A percentile compares a stretch with the other conserved stretches of the same genome.
These are phyloP conservation scores for Onthophagus sagittarius DNA, from an alignment of 2,888 invertebrate species.

Conservation along the genomic window DNA sequence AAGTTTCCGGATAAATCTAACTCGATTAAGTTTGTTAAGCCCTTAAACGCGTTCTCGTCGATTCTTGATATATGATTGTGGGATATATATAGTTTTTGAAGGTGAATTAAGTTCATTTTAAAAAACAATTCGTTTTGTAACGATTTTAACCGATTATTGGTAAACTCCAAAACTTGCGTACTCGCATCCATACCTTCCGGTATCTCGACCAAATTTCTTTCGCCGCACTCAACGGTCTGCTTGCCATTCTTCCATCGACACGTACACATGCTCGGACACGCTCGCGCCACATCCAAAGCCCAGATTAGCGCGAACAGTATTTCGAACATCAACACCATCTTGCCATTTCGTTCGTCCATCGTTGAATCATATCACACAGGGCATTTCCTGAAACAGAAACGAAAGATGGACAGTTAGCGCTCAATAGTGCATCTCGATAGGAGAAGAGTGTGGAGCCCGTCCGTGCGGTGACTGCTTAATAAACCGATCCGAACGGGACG, in stretches of 20 bases:
- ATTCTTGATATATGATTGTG: conserved; percentile 75
- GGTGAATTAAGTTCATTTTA: conserved; percentile 72
- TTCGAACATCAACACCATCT: conserved; percentile 19
- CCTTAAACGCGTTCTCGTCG: conserved; percentile 76
- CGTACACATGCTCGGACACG: conserved; percentile 72
- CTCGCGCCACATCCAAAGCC: conserved; percentile 40
- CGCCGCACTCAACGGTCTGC: conserved; percentile 83
- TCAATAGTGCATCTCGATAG: background rate
- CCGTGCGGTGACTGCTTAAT: background rate
- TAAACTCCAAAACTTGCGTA: conserved; percentile 84
- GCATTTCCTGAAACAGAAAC: conserved; percentile 21
- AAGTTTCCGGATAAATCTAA: conserved; percentile 81
- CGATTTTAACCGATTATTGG: conserved; percentile 76
- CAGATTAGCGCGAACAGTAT: conserved; percentile 28
- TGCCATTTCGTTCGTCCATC: conserved; percentile 8
- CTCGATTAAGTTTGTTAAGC: conserved; percentile 82
- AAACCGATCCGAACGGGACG: background rate
- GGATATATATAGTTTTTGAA: conserved; percentile 81
- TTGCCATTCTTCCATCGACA: conserved; percentile 95
- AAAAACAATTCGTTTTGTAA: conserved; percentile 76
- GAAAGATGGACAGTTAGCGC: background rate
- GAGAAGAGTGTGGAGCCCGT: background rate
- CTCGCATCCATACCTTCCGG: conserved; percentile 77
- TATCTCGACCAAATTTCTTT: conserved; percentile 69
- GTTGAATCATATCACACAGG: background rate